Conservation (phyloP, 2,888 invertebrate genomes). For the Callimorpha dominula region DNA sequence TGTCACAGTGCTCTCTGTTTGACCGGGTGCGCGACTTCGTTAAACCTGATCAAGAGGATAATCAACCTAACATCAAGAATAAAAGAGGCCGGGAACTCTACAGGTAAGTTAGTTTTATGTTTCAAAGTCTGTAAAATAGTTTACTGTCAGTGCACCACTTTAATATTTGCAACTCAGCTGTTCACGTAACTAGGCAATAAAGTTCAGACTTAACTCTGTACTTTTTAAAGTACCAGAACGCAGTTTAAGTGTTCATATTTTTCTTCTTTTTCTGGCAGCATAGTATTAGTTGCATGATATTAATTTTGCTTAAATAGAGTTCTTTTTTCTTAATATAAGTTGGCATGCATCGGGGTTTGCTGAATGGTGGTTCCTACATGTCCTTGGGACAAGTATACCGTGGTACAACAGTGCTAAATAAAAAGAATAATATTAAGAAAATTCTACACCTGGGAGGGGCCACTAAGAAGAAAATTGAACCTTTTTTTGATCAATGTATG, state of each 20-base stretch:
- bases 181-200: constrained; percentile 53
- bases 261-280: constrained; percentile 19
- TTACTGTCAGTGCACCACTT: constrained; percentile 14
- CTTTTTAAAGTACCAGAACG: constrained; percentile 34
- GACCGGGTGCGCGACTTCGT: constrained; percentile 26
- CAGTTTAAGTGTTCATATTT: constrained; percentile 19
- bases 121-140: constrained; percentile 14
- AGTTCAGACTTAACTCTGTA: constrained; percentile 50
- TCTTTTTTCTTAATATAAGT: constrained; percentile 68
- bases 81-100: constrained; percentile 20
- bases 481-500: constrained; percentile 54
- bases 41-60: constrained; percentile 19
- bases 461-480: constrained; percentile 67
- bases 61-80: constrained; percentile 17
- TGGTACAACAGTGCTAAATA: constrained; percentile 86
- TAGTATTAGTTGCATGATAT: constrained; percentile 28
- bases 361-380: constrained; percentile 88
- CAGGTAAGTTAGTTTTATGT: constrained; percentile 37
- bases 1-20: constrained; percentile 41
- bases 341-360: constrained; percentile 88
- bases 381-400: constrained; percentile 89
- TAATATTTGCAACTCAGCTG: constrained; percentile 46
- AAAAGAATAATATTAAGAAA: constrained; percentile 86
- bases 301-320: constrained; percentile 57
- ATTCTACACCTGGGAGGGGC: constrained; percentile 83